Evolutionary conservation across 37 sponge, comb jelly and placozoan genomes (phyloP), one percentile per base, ranked within the genome.

Genomic region (Cladorhizidae sp.): DNA sequence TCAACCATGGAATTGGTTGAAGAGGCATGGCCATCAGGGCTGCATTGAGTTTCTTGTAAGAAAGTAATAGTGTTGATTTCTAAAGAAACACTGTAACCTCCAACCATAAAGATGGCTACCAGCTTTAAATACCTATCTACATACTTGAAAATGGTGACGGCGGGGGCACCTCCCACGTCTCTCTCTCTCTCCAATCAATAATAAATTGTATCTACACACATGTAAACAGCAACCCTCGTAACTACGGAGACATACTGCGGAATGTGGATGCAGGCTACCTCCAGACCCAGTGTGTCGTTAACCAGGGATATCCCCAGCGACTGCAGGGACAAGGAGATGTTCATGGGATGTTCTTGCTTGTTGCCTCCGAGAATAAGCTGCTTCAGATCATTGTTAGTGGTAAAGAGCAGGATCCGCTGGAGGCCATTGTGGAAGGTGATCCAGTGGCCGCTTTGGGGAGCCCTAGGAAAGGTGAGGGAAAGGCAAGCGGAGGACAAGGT

Each of bases 371-470:
- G n/a, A 6, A 83, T 84, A 43, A 64, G 64, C 37, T 67, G 35
- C 9, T 36, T 49, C 6, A 82, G 64, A 20, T 58, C 52, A 2
- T 71, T 17, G 67, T 71, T 51, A 17, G 65, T 39, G 12, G 95
- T 91, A 65, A 94, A 85, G 26, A 94, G 70, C 3, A 94, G 0
- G 35, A 88, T 86, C 18, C 92, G 78, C 59, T 94, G 95, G 25
- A 88, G 64, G 20, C 80, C 80, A 85, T 94, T 92, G 22, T 83
- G 78, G 55, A 94, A 91, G 20, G 86, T 88, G 2, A 87, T 72
- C 95, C 95, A 94, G 63, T 88, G 73, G 29, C 80, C 85, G 25
- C 21, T 56, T 11, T 58, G 42, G 17, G 11, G 20, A 9, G 33
- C 21, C 40, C 59, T 69, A n/a, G 32, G 61, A 64, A 23, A 6